These are phyloP conservation scores for Nannobrachium achirus DNA, from an alignment of 2,113 vertebrate species.

Conservation along the genomic window DNA sequence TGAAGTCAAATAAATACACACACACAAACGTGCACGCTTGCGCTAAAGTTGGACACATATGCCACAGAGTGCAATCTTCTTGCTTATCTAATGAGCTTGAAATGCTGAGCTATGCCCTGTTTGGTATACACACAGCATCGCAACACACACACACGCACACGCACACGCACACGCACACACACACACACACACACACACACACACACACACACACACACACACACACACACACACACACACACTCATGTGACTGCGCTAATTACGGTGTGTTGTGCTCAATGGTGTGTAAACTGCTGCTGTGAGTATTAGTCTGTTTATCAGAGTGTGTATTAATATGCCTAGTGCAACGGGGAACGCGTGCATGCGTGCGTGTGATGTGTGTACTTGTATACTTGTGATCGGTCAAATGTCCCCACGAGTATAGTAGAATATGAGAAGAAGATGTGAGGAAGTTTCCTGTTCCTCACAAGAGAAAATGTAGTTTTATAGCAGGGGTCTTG, in stretches of 20 bases:
- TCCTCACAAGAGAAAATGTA: too few species aligned
- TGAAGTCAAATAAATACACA: background rate
- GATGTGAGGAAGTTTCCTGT: too few species aligned
- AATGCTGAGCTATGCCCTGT: background rate
- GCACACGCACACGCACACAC: background rate
- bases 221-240: constrained; percentile 6
- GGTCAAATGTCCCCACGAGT: too few species aligned
- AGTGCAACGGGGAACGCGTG: constrained; percentile 20
- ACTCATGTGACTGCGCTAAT: constrained; percentile 30
- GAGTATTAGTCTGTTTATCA: constrained; percentile 73
- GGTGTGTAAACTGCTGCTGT: constrained; percentile 59
- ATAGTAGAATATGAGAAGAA: too few species aligned
- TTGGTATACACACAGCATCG: background rate
- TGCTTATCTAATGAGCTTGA: background rate
- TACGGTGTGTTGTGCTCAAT: constrained; percentile 44
- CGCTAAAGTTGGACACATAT: background rate
- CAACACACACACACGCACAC: background rate
- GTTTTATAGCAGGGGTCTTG: too few species aligned
- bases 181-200: constrained; percentile 18
- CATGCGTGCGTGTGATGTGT: too few species aligned
- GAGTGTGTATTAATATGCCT: constrained; percentile 69
- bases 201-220: constrained; percentile 17
- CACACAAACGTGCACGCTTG: constrained; percentile 3
- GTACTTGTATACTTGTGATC: too few species aligned
- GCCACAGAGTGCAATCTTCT: background rate